Evolutionary conservation across 1,140 invertebrate genomes (phyloP).

Genomic region (Tetraneura akinire): DNA sequence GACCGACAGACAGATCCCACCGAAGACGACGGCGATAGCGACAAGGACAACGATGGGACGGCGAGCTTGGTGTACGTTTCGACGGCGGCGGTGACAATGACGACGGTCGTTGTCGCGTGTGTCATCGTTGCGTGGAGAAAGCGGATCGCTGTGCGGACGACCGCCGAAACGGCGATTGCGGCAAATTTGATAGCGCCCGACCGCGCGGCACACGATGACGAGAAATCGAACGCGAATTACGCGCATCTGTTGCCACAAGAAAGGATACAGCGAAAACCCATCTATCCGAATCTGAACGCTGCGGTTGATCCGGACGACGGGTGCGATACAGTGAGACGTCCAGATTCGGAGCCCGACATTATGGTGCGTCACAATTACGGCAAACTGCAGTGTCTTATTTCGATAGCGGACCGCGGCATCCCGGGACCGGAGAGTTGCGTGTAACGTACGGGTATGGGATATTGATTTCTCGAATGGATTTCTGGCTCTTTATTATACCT

Average conservation of each 20-base stretch:
- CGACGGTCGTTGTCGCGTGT: neutral
- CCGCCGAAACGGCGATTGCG: neutral
- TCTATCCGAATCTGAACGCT: slow-evolving; percentile 1
- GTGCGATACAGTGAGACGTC: neutral
- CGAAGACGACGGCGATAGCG: too few relatives aligned
- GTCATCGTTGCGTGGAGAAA: neutral
- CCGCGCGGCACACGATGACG: neutral
- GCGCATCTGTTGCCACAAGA: neutral
- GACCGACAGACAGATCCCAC: neutral
- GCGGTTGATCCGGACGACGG: neutral
- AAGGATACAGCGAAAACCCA: neutral
- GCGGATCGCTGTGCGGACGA: neutral
- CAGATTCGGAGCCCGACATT: neutral
- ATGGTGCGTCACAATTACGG: slow-evolving; percentile 4
- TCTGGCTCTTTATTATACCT: too few relatives aligned
- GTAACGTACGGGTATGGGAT: neutral
- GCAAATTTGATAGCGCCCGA: neutral
- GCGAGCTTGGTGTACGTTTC: neutral
- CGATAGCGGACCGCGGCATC: slow-evolving; percentile 13
- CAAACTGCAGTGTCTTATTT: slow-evolving; percentile 14
- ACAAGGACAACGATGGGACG: neutral
- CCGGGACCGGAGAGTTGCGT: slow-evolving; percentile 38
- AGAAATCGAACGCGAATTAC: neutral
- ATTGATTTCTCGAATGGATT: too few relatives aligned
- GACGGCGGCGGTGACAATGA: neutral